Evolutionary conservation across 1,140 invertebrate species (phyloP).

Genomic region (Bombus confusus): DNA sequence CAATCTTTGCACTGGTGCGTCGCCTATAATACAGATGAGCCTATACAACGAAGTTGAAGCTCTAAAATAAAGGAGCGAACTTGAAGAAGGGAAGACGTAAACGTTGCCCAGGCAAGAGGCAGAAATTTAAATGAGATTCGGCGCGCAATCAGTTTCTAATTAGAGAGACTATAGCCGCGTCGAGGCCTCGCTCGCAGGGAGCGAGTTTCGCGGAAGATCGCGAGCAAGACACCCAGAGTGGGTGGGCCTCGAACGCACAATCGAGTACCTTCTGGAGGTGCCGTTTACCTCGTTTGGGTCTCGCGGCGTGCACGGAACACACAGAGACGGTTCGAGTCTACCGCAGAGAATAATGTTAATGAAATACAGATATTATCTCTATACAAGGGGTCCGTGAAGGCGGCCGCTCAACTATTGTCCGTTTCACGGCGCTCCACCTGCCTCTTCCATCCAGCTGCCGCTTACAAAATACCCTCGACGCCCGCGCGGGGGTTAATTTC

Average conservation of each 20-base stretch:
- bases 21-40: too few species aligned
- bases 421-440: conserved; percentile 5
- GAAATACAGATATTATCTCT: conserved; percentile 82
- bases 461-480: background rate
- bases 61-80: background rate
- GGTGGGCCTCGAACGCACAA: conserved; percentile 63
- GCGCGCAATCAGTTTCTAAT: conserved; percentile 53
- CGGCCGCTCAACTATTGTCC: conserved; percentile 58
- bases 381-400: conserved; percentile 72
- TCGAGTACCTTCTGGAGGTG: conserved; percentile 51
- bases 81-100: background rate
- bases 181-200: background rate
- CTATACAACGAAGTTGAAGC: background rate
- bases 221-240: conserved; percentile 12
- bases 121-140: conserved; percentile 31
- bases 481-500: background rate
- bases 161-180: conserved; percentile 34
- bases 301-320: conserved; percentile 46
- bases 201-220: conserved; percentile 26
- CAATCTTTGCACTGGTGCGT: too few species aligned
- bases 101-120: background rate
- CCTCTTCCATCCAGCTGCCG: background rate
- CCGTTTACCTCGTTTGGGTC: conserved; percentile 35
- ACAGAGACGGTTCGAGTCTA: conserved; percentile 70
- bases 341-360: conserved; percentile 82